Evolutionary conservation across 1,140 invertebrate genomes (phyloP).

Genomic region (Whitmania pigra): DNA sequence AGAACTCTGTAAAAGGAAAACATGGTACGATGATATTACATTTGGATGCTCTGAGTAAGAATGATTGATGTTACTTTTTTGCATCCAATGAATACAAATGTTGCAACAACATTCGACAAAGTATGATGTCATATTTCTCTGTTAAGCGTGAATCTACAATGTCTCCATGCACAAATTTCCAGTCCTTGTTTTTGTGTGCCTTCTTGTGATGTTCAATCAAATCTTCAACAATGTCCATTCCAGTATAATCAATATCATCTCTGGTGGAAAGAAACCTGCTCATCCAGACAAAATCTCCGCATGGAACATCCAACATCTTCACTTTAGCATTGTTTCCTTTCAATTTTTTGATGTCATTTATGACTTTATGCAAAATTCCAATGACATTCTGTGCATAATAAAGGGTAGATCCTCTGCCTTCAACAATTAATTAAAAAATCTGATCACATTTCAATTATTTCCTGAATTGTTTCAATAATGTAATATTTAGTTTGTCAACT

Average conservation of each 20-base stretch:
- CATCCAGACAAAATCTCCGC: conserved; percentile 25
- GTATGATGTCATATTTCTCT: conserved; percentile 21
- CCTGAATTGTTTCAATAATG: too few relatives aligned
- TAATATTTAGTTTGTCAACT: not conserved
- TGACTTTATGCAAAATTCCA: not conserved
- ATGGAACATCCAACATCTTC: conserved; percentile 20
- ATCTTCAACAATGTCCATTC: conserved; percentile 20
- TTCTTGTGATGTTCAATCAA: conserved; percentile 17
- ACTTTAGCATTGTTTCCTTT: conserved; percentile 14
- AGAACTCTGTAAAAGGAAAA: not conserved
- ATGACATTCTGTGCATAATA: not conserved
- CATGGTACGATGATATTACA: not conserved
- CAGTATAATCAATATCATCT: conserved; percentile 22
- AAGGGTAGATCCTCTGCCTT: not conserved
- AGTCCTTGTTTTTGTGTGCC: not conserved
- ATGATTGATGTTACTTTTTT: not conserved
- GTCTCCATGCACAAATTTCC: conserved; percentile 18
- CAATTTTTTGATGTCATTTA: not conserved
- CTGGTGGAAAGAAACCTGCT: conserved; percentile 18
- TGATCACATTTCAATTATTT: too few relatives aligned
- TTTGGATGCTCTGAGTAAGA: too few relatives aligned
- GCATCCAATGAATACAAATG: conserved; percentile 19
- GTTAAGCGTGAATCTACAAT: conserved; percentile 10
- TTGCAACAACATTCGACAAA: conserved; percentile 21
- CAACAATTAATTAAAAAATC: not conserved